Percentiles rank a stretch among this genome's conserved stretches.
These are phyloP conservation scores for Ceratina australensis DNA, from an alignment of 1,140 invertebrate species.

Conservation along the genomic window DNA sequence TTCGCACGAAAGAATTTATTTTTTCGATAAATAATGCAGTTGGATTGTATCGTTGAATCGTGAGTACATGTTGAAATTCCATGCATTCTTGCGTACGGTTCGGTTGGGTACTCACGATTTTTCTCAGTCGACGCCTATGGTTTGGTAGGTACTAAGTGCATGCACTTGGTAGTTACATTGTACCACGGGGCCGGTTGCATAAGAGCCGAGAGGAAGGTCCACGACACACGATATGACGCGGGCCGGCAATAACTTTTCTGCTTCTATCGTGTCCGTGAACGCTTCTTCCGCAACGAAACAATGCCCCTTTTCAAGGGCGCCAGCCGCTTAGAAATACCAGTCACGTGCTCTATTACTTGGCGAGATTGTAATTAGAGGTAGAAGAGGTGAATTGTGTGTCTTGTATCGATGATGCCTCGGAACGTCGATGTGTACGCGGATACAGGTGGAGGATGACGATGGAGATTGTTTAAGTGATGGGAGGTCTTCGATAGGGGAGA, in stretches of 20 bases:
- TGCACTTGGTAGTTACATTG: slow-evolving; percentile 30
- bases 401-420: neutral
- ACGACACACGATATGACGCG: slow-evolving; percentile 6
- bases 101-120: neutral
- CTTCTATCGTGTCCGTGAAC: slow-evolving; percentile 25
- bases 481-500: no score
- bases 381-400: neutral
- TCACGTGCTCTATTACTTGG: slow-evolving; percentile 26
- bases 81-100: neutral
- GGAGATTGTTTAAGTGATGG: neutral
- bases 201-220: slow-evolving; percentile 25
- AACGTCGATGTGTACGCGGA: neutral
- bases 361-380: slow-evolving; percentile 33
- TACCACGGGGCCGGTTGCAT: slow-evolving; percentile 23
- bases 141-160: neutral
- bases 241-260: slow-evolving; percentile 5
- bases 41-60: neutral
- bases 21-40: neutral
- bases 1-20: neutral
- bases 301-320: slow-evolving; percentile 42
- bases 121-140: slow-evolving; percentile 16
- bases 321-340: slow-evolving; percentile 28
- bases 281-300: slow-evolving; percentile 35
- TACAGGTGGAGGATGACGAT: neutral
- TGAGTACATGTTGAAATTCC: slow-evolving; percentile 5